phyloP scores from a whole-genome alignment of 2,888 invertebrate species.

The Amblyjoppa proteus region DNA sequence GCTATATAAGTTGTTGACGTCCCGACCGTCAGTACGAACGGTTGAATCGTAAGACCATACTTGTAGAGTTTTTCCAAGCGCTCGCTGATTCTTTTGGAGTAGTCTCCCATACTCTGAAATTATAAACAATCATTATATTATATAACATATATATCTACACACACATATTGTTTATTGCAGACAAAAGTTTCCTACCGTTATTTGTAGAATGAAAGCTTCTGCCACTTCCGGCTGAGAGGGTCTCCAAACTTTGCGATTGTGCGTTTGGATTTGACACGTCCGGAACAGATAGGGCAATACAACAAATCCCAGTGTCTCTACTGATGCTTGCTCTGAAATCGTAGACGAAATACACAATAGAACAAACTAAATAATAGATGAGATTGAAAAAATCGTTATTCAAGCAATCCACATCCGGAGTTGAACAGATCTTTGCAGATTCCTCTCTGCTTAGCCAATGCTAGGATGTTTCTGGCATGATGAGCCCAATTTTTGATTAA shows the following conservation, averaged over 20 bases:
- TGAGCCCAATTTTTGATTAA: slow-evolving; percentile 7
- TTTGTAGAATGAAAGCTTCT: slow-evolving; percentile 49
- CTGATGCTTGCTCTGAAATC: slow-evolving; percentile 34
- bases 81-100: slow-evolving; percentile 12
- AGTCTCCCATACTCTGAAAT: slow-evolving; percentile 7
- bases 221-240: slow-evolving; percentile 48
- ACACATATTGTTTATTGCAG: no score
- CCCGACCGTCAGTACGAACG: slow-evolving; percentile 33
- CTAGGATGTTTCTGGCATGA: background rate
- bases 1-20: slow-evolving; percentile 24
- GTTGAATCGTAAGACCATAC: slow-evolving; percentile 43
- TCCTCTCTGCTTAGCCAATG: background rate
- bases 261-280: slow-evolving; percentile 1
- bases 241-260: slow-evolving; percentile 42
- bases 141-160: background rate
- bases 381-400: background rate
- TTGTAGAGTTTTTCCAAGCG: slow-evolving; percentile 11
- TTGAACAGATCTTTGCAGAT: background rate
- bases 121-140: background rate
- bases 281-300: slow-evolving; percentile 45
- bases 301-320: slow-evolving; percentile 16
- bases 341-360: background rate
- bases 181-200: slow-evolving; percentile 24
- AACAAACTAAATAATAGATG: background rate
- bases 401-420: background rate